Conservation (phyloP, 92 coral and sea anemone species). For the Micromussa lordhowensis region DNA sequence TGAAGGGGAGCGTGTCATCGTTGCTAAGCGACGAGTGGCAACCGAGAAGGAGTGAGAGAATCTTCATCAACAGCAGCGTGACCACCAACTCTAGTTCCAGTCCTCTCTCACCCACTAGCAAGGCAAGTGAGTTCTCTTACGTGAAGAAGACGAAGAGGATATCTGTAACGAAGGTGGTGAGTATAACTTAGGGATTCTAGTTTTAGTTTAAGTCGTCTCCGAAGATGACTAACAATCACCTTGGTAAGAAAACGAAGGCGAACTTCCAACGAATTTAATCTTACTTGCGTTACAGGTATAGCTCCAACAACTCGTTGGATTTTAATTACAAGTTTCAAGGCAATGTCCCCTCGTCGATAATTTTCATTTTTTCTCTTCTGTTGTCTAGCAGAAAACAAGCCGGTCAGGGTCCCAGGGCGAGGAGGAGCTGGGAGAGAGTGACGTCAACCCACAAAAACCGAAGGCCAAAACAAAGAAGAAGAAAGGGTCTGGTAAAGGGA, state of each 20-base stretch:
- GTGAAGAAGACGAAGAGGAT: conserved; percentile 75
- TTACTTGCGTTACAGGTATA: too few species aligned
- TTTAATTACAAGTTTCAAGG: not conserved
- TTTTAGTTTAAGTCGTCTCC: not conserved
- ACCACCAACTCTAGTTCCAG: conserved; percentile 76
- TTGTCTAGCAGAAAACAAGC: conserved; percentile 27
- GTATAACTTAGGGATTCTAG: conserved; percentile 1
- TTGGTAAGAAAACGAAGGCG: not conserved
- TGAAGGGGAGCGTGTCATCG: conserved; percentile 53
- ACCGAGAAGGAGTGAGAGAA: conserved; percentile 94
- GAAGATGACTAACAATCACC: not conserved
- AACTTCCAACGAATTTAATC: not conserved
- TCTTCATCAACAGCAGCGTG: conserved; percentile 93
- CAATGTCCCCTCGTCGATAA: not conserved
- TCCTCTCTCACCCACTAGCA: conserved; percentile 81
- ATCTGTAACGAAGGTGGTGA: conserved; percentile 40
- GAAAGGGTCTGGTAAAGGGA: conserved; percentile 70
- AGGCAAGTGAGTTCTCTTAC: conserved; percentile 68
- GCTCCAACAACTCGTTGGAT: too few species aligned
- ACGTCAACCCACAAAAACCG: conserved; percentile 54
- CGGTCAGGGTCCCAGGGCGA: conserved; percentile 67
- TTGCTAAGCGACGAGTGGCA: conserved; percentile 82
- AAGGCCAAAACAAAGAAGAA: conserved; percentile 69
- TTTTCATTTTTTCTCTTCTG: not conserved
- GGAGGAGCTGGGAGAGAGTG: conserved; percentile 60